Evolutionary conservation across 1,140 invertebrate genomes (phyloP), one percentile per base, ranked within the genome.

Genomic region (Dryas iulia): DNA sequence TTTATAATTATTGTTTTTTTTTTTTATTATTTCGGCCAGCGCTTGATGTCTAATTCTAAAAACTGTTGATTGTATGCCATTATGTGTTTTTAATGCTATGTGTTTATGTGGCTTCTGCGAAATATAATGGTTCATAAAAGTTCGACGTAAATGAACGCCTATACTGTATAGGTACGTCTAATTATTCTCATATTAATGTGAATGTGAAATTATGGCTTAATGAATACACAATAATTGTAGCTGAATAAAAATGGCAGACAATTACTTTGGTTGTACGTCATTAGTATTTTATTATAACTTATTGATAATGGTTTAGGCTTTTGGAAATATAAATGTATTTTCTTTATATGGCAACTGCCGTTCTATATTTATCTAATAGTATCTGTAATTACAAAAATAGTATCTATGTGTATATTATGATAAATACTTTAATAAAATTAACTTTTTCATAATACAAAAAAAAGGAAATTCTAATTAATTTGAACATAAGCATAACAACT

Each of bases 1-100:
- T 89, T 91, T 89, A 87, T 91, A 91, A 90, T 91, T 90, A 91
- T 90, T 88, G 84, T 87, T 87, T 88, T 88, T 86, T 84, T 85
- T 39, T 35, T 39, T 84, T 83, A 31, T 31, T 31, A 84, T 86
- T 85, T 79, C 78, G 73, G 77, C 78, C 84, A 75, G 74, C 79
- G 77, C 81, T 78, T 84, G 83, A 87, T 88, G 87, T 86, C 83
- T 87, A 81, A 86, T 84, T 81, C 79, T 66, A 58, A 69, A 71
- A 80, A 75, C 75, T 81, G 80, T 82, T 83, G 73, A 81, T 81
- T 84, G 78, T 82, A 77, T 70, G 59, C 68, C 66, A 75, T 63
- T 69, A 72, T 74, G 59, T 69, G 52, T 62, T 69, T 69, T 69
- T 69, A 69, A 69, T 69, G 23, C 66, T 62, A 69, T 69, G 28